Base-by-base conservation (phyloP, 2,797 vertebrate species). In the Kryptolebias ocellatus region DNA sequence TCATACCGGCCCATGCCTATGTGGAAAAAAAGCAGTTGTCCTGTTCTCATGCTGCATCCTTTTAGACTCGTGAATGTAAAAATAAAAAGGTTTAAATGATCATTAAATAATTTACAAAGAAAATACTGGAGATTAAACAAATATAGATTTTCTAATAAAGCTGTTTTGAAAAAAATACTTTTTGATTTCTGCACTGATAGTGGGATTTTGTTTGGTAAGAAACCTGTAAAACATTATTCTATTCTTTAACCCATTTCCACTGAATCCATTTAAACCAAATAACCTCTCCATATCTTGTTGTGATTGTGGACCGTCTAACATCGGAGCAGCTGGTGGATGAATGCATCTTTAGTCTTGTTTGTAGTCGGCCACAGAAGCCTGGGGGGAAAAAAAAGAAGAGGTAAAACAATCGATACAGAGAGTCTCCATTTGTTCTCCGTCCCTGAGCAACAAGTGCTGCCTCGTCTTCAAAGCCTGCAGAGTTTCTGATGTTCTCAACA, bases 31-130 rank as follows among this genome's bases (percentile, higher is more conserved):
- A 8, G 34, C 37, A 39, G 9, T 12, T 10, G 9, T 31, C 8
- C 9, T 11, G 37, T 10, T 11, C 37, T 39, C 37, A 39, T 39
- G 37, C 37, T 39, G 37, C 37, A 10, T 39, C 10, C 37, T 12
- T 39, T 76, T 70, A 39, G 58, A 34, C 16, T 17, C 51, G 34
- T 63, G 50, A 68, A 76, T 47, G 64, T 49, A 34, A 34, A 7
- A 5, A 34, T 1, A 39, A 11, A 47, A 18, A 47, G 17, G 17
- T 4, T 42, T 14, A 67, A 31, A 18, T 9, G 20, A 39, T 31
- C 60, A 39, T 53, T 52, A 49, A 58, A 44, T 62, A 27, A 37
- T 65, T 24, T 29, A 28, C 59, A 17, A 51, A 53, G 6, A 34
- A 54, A 5, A 34, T 5, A 16, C 8, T 17, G 24, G 4, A 53